Conservation (phyloP, 2,888 invertebrate species). For the Troides oblongomaculatus region DNA sequence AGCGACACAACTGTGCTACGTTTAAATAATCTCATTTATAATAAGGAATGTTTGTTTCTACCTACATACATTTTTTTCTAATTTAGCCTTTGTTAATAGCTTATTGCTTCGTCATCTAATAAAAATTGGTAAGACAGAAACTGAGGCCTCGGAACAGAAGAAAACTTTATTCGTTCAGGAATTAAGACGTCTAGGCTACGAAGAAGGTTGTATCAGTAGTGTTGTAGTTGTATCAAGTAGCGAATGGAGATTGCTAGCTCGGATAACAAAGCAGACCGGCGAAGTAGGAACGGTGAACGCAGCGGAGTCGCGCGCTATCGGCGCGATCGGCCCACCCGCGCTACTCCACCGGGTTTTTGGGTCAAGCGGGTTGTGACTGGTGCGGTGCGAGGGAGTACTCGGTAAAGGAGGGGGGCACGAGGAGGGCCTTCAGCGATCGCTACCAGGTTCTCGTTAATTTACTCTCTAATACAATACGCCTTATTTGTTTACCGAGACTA, state of each 20-base stretch:
- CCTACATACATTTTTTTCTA: too few relatives aligned
- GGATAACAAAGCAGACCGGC: slow-evolving; percentile 32
- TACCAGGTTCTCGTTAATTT: slow-evolving; percentile 49
- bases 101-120: too few relatives aligned
- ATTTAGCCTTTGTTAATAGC: too few relatives aligned
- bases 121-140: too few relatives aligned
- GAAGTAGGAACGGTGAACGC: slow-evolving; percentile 22
- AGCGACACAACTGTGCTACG: slow-evolving; percentile 32
- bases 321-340: slow-evolving; percentile 55
- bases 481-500: slow-evolving; percentile 15
- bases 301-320: slow-evolving; percentile 58
- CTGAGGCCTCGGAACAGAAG: too few relatives aligned
- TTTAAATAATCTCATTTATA: slow-evolving; percentile 34
- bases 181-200: slow-evolving; percentile 11
- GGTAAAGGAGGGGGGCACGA: too few relatives aligned
- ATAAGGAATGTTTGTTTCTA: background rate
- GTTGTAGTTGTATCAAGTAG: slow-evolving; percentile 15
- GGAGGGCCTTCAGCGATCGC: slow-evolving; percentile 44
- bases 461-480: slow-evolving; percentile 37
- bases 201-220: slow-evolving; percentile 17
- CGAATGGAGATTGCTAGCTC: slow-evolving; percentile 34
- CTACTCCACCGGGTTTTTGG: slow-evolving; percentile 63
- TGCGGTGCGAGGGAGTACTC: slow-evolving; percentile 29
- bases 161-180: background rate
- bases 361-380: slow-evolving; percentile 66